These are phyloP conservation scores for Tortricodes alternella DNA, from an alignment of 2,888 invertebrate genomes.

Conservation along the genomic window DNA sequence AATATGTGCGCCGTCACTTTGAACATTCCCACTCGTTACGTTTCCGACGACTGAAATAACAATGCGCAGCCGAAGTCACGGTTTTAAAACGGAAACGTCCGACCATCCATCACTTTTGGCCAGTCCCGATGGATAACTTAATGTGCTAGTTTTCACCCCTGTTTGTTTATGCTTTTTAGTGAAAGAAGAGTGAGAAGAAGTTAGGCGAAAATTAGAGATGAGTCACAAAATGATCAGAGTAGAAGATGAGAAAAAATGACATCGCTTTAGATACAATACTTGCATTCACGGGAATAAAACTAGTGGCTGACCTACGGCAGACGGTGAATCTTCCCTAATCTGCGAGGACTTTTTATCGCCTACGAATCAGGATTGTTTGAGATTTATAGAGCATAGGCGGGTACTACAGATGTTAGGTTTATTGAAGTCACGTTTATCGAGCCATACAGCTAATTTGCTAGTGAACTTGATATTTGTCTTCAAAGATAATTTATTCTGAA, in stretches of 20 bases:
- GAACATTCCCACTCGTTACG: slow-evolving; percentile 71
- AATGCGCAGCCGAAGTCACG: slow-evolving; percentile 58
- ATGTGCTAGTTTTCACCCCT: slow-evolving; percentile 28
- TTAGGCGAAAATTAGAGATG: too few relatives aligned
- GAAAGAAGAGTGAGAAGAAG: too few relatives aligned
- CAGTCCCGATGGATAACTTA: slow-evolving; percentile 53
- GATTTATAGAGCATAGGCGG: slow-evolving; percentile 23
- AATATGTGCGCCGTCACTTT: slow-evolving; percentile 71
- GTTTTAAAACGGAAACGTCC: slow-evolving; percentile 65
- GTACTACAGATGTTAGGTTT: slow-evolving; percentile 16
- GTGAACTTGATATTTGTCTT: background rate
- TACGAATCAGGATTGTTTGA: slow-evolving; percentile 25
- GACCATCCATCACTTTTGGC: slow-evolving; percentile 69
- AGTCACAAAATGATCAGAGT: too few relatives aligned
- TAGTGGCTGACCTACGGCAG: background rate
- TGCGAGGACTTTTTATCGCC: slow-evolving; percentile 22
- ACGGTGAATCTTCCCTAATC: slow-evolving; percentile 24
- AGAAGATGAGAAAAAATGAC: too few relatives aligned
- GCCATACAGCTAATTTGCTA: slow-evolving; percentile 10
- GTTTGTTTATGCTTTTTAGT: slow-evolving; percentile 22
- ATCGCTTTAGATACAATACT: too few relatives aligned
- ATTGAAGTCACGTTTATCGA: slow-evolving; percentile 2
- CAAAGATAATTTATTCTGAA: too few relatives aligned
- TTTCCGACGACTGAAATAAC: slow-evolving; percentile 79
- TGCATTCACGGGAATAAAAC: background rate